These are phyloP conservation scores for Scomber scombrus DNA, from an alignment of 2,113 vertebrate species.

Conservation along the genomic window DNA sequence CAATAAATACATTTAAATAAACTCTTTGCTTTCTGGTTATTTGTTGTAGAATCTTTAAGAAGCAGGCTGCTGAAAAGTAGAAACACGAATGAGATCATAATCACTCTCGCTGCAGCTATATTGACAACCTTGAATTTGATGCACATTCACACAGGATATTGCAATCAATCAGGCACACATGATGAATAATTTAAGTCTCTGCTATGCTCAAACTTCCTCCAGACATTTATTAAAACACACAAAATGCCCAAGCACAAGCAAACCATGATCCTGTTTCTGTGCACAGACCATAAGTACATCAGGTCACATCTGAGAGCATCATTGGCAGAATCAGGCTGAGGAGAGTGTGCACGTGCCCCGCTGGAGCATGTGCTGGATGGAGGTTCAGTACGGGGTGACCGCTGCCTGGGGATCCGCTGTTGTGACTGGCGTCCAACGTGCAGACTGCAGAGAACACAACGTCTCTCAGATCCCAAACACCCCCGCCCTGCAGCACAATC, in stretches of 20 bases:
- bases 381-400: conserved; percentile 18
- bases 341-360: conserved; percentile 50
- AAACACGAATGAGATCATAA: too few relatives aligned
- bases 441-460: conserved; percentile 50
- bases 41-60: background rate
- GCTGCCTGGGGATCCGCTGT: conserved; percentile 23
- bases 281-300: background rate
- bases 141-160: too few relatives aligned
- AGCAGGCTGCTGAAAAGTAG: background rate
- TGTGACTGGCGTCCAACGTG: conserved; percentile 43
- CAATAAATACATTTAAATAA: conserved; percentile 42
- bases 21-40: background rate
- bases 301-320: conserved; percentile 16
- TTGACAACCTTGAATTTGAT: too few relatives aligned
- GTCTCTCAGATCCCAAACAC: conserved; percentile 32
- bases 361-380: conserved; percentile 38
- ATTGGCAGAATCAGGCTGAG: conserved; percentile 20
- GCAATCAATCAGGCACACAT: too few relatives aligned
- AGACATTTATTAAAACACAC: background rate
- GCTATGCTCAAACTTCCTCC: background rate
- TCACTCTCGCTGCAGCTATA: too few relatives aligned
- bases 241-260: background rate
- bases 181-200: background rate
- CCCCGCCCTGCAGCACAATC: conserved; percentile 13
- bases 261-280: background rate